These are phyloP conservation scores for Bryconaethiops microstoma DNA, from an alignment of 2,797 vertebrate genomes.

Conservation along the genomic window DNA sequence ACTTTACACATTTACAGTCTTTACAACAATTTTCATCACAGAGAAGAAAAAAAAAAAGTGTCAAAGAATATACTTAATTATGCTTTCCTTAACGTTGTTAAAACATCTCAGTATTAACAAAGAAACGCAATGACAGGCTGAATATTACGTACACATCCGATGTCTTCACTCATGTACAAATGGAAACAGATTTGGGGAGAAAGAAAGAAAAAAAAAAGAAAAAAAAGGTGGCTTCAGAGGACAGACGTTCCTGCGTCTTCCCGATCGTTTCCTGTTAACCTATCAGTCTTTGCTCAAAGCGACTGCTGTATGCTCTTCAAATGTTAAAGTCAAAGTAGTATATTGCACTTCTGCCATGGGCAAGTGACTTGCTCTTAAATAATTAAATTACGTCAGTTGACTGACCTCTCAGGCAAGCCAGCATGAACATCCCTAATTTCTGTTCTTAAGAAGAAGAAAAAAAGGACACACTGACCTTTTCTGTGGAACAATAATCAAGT, in stretches of 20 bases:
- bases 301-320: constrained; percentile 45
- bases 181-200: constrained; percentile 69
- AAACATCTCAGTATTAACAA: constrained; percentile 72
- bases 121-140: constrained; percentile 66
- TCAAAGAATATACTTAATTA: constrained; percentile 62
- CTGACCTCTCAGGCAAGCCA: constrained; percentile 40
- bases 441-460: constrained; percentile 47
- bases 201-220: not conserved
- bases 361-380: constrained; percentile 49
- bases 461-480: constrained; percentile 43
- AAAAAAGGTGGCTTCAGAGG: constrained; percentile 59
- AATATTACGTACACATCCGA: constrained; percentile 62
- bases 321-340: constrained; percentile 59
- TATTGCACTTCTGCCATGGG: constrained; percentile 62
- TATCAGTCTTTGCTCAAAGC: constrained; percentile 55
- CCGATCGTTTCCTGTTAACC: constrained; percentile 52
- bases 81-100: constrained; percentile 64
- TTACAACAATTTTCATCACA: constrained; percentile 59
- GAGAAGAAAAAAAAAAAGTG: not conserved
- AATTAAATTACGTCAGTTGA: constrained; percentile 45
- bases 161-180: constrained; percentile 66
- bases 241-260: constrained; percentile 63
- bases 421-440: constrained; percentile 51
- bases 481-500: constrained; percentile 27
- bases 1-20: constrained; percentile 82